Conservation (phyloP, 1,140 invertebrate genomes). For the Pseudomyrmex concolor region DNA sequence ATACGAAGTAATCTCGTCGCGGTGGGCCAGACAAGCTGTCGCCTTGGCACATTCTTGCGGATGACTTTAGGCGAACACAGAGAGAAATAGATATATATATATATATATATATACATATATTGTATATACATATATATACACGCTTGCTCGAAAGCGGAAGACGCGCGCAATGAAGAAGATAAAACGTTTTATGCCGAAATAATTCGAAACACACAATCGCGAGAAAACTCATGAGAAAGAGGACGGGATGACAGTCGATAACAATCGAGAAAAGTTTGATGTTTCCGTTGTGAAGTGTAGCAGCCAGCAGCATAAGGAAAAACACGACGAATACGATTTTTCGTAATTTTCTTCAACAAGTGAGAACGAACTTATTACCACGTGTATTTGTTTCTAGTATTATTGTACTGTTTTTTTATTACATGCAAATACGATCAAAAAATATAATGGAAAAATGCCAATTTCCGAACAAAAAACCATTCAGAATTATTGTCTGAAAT, state of each 20-base stretch:
- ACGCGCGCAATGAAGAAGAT: neutral
- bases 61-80: conserved; percentile 17
- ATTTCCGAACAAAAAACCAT: neutral
- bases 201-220: conserved; percentile 36
- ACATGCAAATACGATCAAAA: no score
- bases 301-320: neutral
- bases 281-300: neutral
- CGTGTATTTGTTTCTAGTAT: no score
- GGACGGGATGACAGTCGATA: neutral
- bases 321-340: neutral
- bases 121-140: neutral
- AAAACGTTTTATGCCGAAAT: conserved; percentile 13
- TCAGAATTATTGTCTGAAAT: neutral
- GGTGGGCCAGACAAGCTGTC: conserved; percentile 70
- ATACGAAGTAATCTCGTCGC: conserved; percentile 75
- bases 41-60: conserved; percentile 49
- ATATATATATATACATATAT: no score
- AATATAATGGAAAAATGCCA: neutral
- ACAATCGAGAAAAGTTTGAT: conserved; percentile 10
- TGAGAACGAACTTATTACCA: no score
- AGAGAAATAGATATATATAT: neutral
- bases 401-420: no score
- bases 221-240: neutral
- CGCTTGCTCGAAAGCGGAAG: neutral
- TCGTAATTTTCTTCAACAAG: no score